Base-by-base conservation (phyloP, 2,797 vertebrate species). In the Halcyon leucocephala region DNA sequence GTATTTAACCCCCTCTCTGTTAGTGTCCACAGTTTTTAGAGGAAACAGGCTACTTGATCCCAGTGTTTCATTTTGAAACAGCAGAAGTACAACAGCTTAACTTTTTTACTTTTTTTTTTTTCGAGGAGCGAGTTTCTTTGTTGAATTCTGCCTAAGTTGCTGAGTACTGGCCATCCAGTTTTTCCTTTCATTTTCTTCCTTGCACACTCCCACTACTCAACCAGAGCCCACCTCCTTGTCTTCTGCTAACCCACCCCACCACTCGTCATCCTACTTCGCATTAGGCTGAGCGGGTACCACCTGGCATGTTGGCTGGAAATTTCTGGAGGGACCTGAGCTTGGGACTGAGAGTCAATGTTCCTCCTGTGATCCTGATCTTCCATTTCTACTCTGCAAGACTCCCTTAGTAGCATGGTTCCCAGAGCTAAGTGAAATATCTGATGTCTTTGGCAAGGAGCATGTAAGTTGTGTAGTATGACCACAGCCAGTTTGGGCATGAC, bases 381-480 rank as follows among this genome's bases (percentile, higher is more conserved):
- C 42, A 28, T 81, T 86, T 64, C n/a, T 10, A 22, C 29, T 77
- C 60, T 66, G 18, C 42, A 48, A 37, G 29, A 18, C 5, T 55
- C 39, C 48, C 42, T 28, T 85, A 26, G 6, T 14, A 70, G 3
- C 5, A 4, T 19, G 25, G 33, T 48, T 93, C 58, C 44, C 14
- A 41, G 31, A 65, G 3, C 8, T 19, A 77, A n/a, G 25, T 14
- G 57, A 83, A 83, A 28, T 44, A 54, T 35, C 29, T 70, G 37
- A 48, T 3, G 1, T 31, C 20, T 74, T 37, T 62, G 33, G 16
- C 21, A 57, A 49, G 22, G 33, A 61, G 3, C 14, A 6, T 14
- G 15, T 21, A 64, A 31, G 66, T 64, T 65, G 18, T 0, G 0
- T 1, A 1, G 21, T 33, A 19, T 6, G 14, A 18, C 12, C 35